These are phyloP conservation scores for Scomber scombrus DNA, from an alignment of 2,113 vertebrate species.

Conservation along the genomic window DNA sequence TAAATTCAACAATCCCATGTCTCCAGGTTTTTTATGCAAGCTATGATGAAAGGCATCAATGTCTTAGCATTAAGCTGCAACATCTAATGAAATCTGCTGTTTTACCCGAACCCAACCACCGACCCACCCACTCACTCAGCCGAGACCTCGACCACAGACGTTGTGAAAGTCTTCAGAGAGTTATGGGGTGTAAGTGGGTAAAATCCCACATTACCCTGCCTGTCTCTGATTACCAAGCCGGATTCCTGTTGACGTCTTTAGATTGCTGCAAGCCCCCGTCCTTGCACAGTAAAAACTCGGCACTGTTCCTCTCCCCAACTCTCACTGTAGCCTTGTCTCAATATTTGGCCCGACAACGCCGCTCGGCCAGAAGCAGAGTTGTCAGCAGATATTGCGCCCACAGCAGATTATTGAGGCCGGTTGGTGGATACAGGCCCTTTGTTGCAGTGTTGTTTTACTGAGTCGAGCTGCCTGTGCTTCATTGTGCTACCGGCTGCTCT, in stretches of 20 bases:
- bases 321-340: slow-evolving; percentile 48
- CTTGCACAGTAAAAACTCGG: slow-evolving; percentile 30
- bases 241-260: slow-evolving; percentile 61
- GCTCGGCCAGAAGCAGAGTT: slow-evolving; percentile 60
- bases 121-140: slow-evolving; percentile 63
- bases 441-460: slow-evolving; percentile 79
- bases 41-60: slow-evolving; percentile 57
- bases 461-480: slow-evolving; percentile 64
- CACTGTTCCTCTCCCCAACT: slow-evolving; percentile 36
- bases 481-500: slow-evolving; percentile 69
- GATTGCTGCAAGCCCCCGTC: slow-evolving; percentile 33
- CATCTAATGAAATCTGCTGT: slow-evolving; percentile 37
- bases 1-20: slow-evolving; percentile 46
- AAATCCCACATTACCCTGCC: slow-evolving; percentile 72
- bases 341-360: slow-evolving; percentile 48
- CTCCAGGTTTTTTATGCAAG: slow-evolving; percentile 10
- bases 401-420: slow-evolving; percentile 79
- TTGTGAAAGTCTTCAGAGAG: slow-evolving; percentile 79
- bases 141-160: slow-evolving; percentile 72
- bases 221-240: slow-evolving; percentile 77
- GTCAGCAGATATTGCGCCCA: slow-evolving; percentile 81
- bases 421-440: slow-evolving; percentile 78
- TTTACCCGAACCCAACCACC: slow-evolving; percentile 40
- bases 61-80: slow-evolving; percentile 52
- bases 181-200: slow-evolving; percentile 78